Base-by-base conservation (phyloP, 2,888 invertebrate genomes). In the Aphidoletes aphidimyza region DNA sequence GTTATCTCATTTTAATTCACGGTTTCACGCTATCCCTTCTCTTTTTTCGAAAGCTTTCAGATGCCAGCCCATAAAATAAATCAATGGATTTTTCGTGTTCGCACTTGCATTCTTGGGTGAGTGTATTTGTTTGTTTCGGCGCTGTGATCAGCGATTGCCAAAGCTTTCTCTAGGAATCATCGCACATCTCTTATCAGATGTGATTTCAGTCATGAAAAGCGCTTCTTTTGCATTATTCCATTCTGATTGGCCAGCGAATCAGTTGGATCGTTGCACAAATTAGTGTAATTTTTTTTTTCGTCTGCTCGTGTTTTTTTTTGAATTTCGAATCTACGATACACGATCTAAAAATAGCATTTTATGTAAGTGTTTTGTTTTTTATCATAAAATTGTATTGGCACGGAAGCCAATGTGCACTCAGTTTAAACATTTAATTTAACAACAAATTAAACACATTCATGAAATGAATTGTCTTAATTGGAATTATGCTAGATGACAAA, bases 221-320 rank as follows among this genome's bases (percentile, higher is more conserved):
- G n/a, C 34, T 26, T 0, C 17, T 54, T 26, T 54, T 22, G 30
- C 69, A 69, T 69, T 69, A 69, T 69, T 69, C 69, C 69, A 69
- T 69, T 69, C 69, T 69, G 69, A 69, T 69, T 69, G 1, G 69
- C 69, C n/a, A 22, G n/a, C 69, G 69, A 69, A 69, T 30, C 14
- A 69, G 14, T n/a, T 30, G 17, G 30, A 30, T 30, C 30, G 69
- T 0, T n/a, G 17, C 69, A 42, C 69, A 69, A 69, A 69, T 69
- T 69, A 34, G 69, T 69, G 69, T 2, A 30, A 14, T 69, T 14
- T 11, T 69, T 26, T 30, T 34, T 69, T 54, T 54, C 47, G 47
- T 47, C 47, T 2, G 47, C 22, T 54, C n/a, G 19, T 54, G 6
- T 30, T 11, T 30, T 11, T 69, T 69, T 26, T 34, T 14, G 69